A percentile compares a stretch with the other conserved stretches of the same genome.
phyloP scores from a whole-genome alignment of 2,888 invertebrate genomes.

The Tanaodytes sp. region DNA sequence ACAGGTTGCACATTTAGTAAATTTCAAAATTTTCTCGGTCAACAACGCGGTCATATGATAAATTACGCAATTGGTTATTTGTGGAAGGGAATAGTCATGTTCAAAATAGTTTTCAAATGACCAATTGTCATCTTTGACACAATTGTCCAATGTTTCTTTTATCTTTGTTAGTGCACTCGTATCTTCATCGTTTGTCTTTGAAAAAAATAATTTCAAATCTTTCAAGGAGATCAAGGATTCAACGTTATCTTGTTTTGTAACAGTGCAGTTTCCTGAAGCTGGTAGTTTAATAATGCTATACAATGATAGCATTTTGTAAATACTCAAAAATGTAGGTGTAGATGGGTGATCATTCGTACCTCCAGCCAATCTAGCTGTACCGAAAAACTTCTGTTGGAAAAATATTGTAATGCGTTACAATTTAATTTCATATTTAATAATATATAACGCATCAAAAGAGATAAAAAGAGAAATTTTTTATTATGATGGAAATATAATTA shows the following conservation, averaged over 20 bases:
- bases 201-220: neutral
- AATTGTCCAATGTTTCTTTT: neutral
- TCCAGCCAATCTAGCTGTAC: neutral
- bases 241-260: neutral
- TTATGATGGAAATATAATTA: too few relatives aligned
- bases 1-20: neutral
- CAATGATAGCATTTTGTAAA: neutral
- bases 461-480: too few relatives aligned
- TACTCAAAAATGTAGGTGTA: neutral
- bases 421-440: too few relatives aligned
- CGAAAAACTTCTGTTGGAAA: neutral
- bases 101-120: neutral
- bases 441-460: too few relatives aligned
- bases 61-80: conserved; percentile 1
- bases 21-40: neutral
- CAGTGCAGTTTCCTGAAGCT: neutral
- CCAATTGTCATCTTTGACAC: neutral
- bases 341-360: neutral
- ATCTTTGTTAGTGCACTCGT: neutral
- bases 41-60: conserved; percentile 2
- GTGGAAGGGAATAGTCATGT: neutral
- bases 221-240: neutral
- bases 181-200: neutral
- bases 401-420: too few relatives aligned
- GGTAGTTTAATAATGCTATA: neutral